These are phyloP conservation scores for Hydrotaea cyrtoneurina DNA, from an alignment of 2,888 invertebrate genomes.

Conservation along the genomic window DNA sequence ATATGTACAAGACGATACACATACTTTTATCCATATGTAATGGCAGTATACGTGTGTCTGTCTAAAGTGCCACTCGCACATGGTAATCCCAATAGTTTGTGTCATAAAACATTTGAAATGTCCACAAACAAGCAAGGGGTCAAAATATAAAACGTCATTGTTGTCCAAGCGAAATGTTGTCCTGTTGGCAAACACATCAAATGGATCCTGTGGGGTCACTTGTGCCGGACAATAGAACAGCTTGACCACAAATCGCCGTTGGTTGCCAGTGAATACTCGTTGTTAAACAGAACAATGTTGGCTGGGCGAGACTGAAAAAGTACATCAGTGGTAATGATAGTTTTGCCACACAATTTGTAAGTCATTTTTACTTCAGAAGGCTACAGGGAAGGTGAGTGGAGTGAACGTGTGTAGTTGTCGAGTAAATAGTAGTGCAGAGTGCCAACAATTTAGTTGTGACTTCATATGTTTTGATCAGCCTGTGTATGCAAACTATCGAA, in stretches of 20 bases:
- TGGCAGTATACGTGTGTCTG: not conserved
- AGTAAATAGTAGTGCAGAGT: too few species aligned
- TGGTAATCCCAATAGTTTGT: not conserved
- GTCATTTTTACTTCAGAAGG: too few species aligned
- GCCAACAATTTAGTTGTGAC: too few species aligned
- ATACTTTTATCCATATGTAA: not conserved
- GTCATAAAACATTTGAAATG: slow-evolving; percentile 16
- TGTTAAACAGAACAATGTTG: not conserved
- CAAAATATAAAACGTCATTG: not conserved
- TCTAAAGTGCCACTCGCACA: not conserved
- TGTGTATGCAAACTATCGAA: too few species aligned
- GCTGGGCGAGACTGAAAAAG: not conserved
- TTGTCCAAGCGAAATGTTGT: not conserved
- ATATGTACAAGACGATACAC: not conserved
- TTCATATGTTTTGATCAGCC: too few species aligned
- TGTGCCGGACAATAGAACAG: not conserved
- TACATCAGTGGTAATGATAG: not conserved
- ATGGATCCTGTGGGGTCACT: not conserved
- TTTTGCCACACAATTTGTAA: too few species aligned
- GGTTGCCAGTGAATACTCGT: not conserved
- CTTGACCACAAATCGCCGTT: not conserved
- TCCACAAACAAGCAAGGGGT: not conserved
- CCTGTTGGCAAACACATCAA: not conserved
- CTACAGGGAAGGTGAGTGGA: too few species aligned
- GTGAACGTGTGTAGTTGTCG: too few species aligned